phyloP scores from a whole-genome alignment of 1,140 invertebrate genomes.

The Ceratoteleas bidentatus region DNA sequence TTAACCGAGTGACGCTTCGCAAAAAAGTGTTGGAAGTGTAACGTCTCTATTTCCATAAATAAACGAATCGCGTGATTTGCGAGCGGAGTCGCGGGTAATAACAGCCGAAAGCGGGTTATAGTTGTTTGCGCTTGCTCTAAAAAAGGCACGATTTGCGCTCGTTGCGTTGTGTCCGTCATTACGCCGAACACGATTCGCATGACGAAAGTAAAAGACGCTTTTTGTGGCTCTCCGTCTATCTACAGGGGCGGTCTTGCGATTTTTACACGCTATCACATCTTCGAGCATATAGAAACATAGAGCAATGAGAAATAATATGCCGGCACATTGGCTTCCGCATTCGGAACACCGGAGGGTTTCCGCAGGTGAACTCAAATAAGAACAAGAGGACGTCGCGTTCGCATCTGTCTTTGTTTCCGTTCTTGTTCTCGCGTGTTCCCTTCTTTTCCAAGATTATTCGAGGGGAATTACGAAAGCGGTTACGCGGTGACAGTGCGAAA shows the following conservation, averaged over 20 bases:
- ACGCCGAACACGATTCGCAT: slow-evolving; percentile 63
- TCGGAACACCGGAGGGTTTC: slow-evolving; percentile 70
- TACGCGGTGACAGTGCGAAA: no score
- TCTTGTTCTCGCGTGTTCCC: no score
- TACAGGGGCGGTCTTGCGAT: slow-evolving; percentile 55
- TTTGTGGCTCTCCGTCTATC: slow-evolving; percentile 49
- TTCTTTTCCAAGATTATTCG: no score
- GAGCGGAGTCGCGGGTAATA: slow-evolving; percentile 8
- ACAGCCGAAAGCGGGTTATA: slow-evolving; percentile 28
- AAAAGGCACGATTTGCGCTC: slow-evolving; percentile 42
- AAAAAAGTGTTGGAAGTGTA: no score
- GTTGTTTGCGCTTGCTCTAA: slow-evolving; percentile 27
- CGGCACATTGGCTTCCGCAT: slow-evolving; percentile 74
- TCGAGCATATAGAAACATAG: slow-evolving; percentile 43
- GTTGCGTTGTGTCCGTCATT: slow-evolving; percentile 52
- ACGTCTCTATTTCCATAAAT: neutral
- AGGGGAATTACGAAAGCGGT: no score
- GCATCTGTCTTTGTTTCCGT: no score
- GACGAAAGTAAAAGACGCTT: slow-evolving; percentile 61
- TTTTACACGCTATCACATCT: slow-evolving; percentile 60
- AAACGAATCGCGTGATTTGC: slow-evolving; percentile 7
- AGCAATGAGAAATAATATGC: slow-evolving; percentile 50
- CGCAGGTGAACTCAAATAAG: slow-evolving; percentile 72
- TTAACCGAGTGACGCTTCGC: no score
- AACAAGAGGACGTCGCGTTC: no score